Evolutionary conservation across 2,888 invertebrate genomes (phyloP).

Genomic region (Brachyopa scutellaris): DNA sequence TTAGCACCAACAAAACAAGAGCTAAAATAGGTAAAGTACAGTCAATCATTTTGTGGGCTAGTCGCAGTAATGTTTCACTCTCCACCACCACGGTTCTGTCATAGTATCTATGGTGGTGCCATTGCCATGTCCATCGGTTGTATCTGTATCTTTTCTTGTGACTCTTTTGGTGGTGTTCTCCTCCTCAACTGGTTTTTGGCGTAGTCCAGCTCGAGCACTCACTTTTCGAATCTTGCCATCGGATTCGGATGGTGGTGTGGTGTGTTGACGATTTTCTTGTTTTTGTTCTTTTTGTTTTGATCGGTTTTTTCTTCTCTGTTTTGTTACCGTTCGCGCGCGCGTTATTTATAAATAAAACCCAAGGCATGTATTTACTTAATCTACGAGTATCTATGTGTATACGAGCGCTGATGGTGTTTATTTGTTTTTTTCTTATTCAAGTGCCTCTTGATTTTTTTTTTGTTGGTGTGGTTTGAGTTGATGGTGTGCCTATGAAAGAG

Average conservation of each 20-base stretch:
- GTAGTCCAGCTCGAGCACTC: slow-evolving; percentile 44
- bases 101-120: slow-evolving; percentile 22
- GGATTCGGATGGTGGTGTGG: too few relatives aligned
- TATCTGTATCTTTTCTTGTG: slow-evolving; percentile 44
- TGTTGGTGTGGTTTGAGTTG: too few relatives aligned
- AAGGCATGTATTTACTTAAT: slow-evolving; percentile 24
- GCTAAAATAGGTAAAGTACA: slow-evolving; percentile 71
- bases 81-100: slow-evolving; percentile 19
- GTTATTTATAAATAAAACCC: slow-evolving; percentile 63
- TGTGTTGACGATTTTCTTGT: slow-evolving; percentile 63
- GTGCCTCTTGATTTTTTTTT: background rate
- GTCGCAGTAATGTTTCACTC: slow-evolving; percentile 51
- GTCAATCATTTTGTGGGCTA: slow-evolving; percentile 72
- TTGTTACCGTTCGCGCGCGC: slow-evolving; percentile 71
- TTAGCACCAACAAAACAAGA: slow-evolving; percentile 25
- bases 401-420: background rate
- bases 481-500: background rate
- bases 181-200: slow-evolving; percentile 68
- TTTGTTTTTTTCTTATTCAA: slow-evolving; percentile 6
- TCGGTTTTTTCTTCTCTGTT: slow-evolving; percentile 71
- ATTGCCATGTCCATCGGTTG: too few relatives aligned
- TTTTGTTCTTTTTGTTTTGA: slow-evolving; percentile 72
- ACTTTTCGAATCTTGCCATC: background rate
- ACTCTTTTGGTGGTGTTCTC: slow-evolving; percentile 23
- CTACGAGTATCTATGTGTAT: background rate